phyloP scores from a whole-genome alignment of 2,113 vertebrate species.

The Labeo rohita region DNA sequence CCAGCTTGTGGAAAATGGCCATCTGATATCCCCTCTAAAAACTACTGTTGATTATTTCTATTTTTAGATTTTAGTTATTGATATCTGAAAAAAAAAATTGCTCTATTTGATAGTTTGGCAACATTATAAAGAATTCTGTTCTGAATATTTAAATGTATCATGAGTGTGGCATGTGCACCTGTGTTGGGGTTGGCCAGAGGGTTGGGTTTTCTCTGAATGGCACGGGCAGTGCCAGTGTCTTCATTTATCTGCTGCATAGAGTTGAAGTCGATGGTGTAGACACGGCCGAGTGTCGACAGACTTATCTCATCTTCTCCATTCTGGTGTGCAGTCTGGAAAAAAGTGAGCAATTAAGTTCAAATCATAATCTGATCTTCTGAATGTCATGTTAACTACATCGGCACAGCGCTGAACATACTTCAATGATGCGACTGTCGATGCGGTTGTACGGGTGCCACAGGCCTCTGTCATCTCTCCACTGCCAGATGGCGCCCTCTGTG shows the following conservation, averaged over 20 bases:
- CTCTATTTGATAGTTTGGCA: not conserved
- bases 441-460: conserved; percentile 99
- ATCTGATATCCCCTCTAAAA: no score
- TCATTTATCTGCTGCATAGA: conserved; percentile 99
- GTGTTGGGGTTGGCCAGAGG: conserved; percentile 95
- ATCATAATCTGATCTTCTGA: not conserved
- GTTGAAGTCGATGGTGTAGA: conserved; percentile 99
- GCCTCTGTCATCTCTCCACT: conserved; percentile 96
- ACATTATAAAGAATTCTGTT: not conserved
- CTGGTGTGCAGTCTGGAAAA: conserved; percentile 95
- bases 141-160: not conserved
- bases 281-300: conserved; percentile 96
- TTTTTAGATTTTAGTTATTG: not conserved
- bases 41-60: not conserved
- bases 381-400: not conserved
- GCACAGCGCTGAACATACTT: conserved; percentile 77
- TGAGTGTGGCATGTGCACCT: conserved; percentile 72
- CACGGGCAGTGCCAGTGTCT: conserved; percentile 98
- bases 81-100: not conserved
- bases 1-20: no score
- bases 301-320: conserved; percentile 99
- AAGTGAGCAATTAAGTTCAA: conserved; percentile 64
- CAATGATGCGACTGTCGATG: conserved; percentile 98
- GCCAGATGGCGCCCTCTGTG: conserved; percentile 97
- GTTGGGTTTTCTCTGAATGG: conserved; percentile 99